Evolutionary conservation across 2,113 vertebrate species (phyloP).

Genomic region (Aplodontia rufa): DNA sequence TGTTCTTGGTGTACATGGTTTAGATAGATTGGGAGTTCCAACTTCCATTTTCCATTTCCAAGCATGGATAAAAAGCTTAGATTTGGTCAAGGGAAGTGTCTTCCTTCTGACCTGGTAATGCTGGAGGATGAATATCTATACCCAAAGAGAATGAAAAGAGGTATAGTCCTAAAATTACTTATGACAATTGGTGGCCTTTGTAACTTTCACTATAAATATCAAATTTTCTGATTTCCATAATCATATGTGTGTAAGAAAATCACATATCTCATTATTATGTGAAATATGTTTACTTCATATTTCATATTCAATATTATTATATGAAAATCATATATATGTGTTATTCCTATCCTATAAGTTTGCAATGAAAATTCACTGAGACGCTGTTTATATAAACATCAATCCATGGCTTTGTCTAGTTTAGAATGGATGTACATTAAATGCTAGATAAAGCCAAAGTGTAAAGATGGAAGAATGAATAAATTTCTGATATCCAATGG

Average conservation of each 20-base stretch:
- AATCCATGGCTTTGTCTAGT: background rate
- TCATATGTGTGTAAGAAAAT: background rate
- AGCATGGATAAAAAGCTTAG: background rate
- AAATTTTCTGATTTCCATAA: background rate
- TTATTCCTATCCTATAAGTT: background rate
- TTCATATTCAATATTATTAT: no score
- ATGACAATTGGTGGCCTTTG: background rate
- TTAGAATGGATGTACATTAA: background rate
- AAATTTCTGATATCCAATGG: background rate
- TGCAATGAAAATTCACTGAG: background rate
- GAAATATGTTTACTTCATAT: no score
- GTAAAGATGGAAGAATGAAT: background rate
- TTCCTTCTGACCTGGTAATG: background rate
- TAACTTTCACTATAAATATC: background rate
- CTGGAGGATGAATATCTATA: background rate
- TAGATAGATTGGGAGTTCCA: background rate
- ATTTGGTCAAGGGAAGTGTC: background rate
- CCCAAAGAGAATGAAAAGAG: background rate
- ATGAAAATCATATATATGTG: background rate
- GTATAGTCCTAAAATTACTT: background rate
- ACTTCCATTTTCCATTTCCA: background rate
- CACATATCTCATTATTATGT: background rate
- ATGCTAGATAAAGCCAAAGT: background rate
- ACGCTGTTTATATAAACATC: background rate
- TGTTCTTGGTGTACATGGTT: background rate